These are phyloP conservation scores for Lindbergichthys nudifrons DNA, from an alignment of 2,797 vertebrate species.

Conservation along the genomic window DNA sequence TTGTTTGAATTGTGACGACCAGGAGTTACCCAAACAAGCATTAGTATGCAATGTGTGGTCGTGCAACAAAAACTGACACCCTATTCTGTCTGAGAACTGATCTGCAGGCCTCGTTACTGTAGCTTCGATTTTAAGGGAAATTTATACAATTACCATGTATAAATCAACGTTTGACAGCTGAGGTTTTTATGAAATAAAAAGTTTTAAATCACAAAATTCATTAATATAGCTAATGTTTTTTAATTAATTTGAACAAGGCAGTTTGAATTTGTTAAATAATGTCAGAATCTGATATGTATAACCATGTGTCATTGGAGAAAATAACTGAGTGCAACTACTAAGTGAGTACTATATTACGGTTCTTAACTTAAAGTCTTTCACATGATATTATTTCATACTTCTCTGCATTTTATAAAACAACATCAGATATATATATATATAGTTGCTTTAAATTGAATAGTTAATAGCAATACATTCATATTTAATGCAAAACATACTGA, in stretches of 20 bases:
- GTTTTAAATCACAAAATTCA: not conserved
- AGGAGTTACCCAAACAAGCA: constrained; percentile 14
- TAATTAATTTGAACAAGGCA: not conserved
- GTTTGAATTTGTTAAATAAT: not conserved
- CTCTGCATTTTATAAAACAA: not conserved
- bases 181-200: not conserved
- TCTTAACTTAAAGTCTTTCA: not conserved
- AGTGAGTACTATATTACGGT: not conserved
- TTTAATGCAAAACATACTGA: constrained; percentile 3
- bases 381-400: not conserved
- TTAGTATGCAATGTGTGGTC: constrained; percentile 7
- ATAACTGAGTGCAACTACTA: not conserved
- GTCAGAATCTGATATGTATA: not conserved
- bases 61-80: constrained; percentile 2
- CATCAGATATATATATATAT: not conserved
- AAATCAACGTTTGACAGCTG: not conserved
- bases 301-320: not conserved
- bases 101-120: not conserved
- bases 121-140: not conserved
- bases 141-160: not conserved
- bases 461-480: not conserved
- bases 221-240: not conserved
- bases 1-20: constrained; percentile 16
- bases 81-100: constrained; percentile 9
- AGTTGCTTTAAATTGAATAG: not conserved